phyloP scores from a whole-genome alignment of 2,888 invertebrate species.

The Panzeria rudis region DNA sequence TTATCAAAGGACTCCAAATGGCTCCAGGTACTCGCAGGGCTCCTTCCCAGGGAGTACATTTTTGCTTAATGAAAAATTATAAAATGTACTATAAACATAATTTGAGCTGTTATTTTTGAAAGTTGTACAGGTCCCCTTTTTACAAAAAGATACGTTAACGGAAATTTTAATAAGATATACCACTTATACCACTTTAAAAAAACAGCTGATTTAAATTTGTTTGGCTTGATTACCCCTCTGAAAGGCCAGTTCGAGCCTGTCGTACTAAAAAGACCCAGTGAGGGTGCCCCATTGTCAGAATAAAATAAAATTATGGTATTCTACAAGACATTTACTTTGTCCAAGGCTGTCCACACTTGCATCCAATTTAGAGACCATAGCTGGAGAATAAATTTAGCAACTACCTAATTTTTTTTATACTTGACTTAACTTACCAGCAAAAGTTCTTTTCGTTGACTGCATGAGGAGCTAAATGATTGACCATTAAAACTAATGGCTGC shows the following conservation, averaged over 20 bases:
- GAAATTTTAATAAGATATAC: no score
- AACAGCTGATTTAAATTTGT: no score
- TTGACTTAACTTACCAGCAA: constrained; percentile 86
- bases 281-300: constrained; percentile 94
- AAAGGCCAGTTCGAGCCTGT: constrained; percentile 92
- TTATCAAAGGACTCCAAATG: constrained; percentile 88
- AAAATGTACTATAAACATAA: not conserved
- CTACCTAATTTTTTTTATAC: not conserved
- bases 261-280: constrained; percentile 88
- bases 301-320: constrained; percentile 93
- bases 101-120: not conserved
- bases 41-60: constrained; percentile 93
- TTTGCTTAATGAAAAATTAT: constrained; percentile 84
- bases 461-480: constrained; percentile 92
- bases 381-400: constrained; percentile 82
- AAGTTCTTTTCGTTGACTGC: constrained; percentile 88
- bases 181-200: no score
- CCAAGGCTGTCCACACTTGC: constrained; percentile 90
- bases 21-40: constrained; percentile 90
- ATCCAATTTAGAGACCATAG: constrained; percentile 93
- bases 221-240: constrained; percentile 87
- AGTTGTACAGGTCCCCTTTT: no score
- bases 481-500: constrained; percentile 90
- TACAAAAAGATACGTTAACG: no score
- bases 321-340: constrained; percentile 88